Evolutionary conservation across 2,113 vertebrate genomes (phyloP), one percentile per base, ranked within the genome.

Genomic region (Gallinago media): DNA sequence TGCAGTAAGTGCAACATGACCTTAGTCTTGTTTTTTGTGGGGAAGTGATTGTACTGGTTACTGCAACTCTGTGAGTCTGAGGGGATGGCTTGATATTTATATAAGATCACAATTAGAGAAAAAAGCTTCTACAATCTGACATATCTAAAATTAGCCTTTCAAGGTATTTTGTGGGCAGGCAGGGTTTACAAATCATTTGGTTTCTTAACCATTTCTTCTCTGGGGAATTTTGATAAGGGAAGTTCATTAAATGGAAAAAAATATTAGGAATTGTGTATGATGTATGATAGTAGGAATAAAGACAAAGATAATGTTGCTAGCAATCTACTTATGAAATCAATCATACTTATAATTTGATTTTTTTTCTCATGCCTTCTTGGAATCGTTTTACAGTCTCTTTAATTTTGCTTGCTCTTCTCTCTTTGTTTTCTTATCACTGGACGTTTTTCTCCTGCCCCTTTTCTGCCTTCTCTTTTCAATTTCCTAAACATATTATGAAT

Each of bases 401-500:
- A 79, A 86, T 88, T 91, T 86, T 84, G 52, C 83, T 89, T 94
- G 38, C 26, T 70, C 66, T 91, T 86, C 20, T 93, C 61, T 22
- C 46, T 92, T 84, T 93, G 67, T 61, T 93, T 77, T 86, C 31
- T 92, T 92, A 90, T 62, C 88, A 34, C 26, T 82, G 67, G 32
- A 79, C 63, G 50, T 93, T 85, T 80, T 85, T 88, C 74, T 82
- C 26, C 22, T 76, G 58, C 66, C 75, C n/a, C 32, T 75, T 77
- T 92, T 92, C 72, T 96, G 47, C 61, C 68, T 92, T 91, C 70
- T 85, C 29, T 72, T 94, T 96, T 94, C 73, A 90, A 72, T 85
- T 93, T 96, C 58, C 83, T 94, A 59, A 94, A 68, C 19, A 89
- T 36, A 94, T 95, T 72, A 86, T 80, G 47, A 93, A 96, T 68